Evolutionary conservation across 2,888 invertebrate genomes (phyloP).

Genomic region (Bedellia somnulentella): DNA sequence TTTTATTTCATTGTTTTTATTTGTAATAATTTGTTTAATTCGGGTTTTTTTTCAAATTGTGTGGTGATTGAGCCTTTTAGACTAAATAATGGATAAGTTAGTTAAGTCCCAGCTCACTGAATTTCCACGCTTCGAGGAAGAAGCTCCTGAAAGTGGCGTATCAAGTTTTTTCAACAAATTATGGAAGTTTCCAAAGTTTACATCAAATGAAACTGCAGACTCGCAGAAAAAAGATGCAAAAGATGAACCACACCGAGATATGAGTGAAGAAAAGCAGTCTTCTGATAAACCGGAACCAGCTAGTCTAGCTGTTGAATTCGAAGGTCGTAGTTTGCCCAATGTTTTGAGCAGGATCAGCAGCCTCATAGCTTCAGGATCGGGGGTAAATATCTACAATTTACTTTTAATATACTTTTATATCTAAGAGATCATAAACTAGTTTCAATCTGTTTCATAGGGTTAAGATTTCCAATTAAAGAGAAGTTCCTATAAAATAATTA

Average conservation of each 20-base stretch:
- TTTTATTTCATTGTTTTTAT: no score
- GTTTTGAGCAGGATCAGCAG: slow-evolving; percentile 86
- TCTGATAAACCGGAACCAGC: slow-evolving; percentile 30
- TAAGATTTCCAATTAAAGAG: no score
- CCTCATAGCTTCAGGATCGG: slow-evolving; percentile 78
- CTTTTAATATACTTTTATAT: neutral
- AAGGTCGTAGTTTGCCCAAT: slow-evolving; percentile 81
- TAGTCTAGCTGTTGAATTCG: slow-evolving; percentile 59
- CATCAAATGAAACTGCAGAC: slow-evolving; percentile 30
- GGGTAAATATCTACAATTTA: slow-evolving; percentile 55
- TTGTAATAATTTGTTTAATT: no score
- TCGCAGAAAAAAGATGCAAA: slow-evolving; percentile 20
- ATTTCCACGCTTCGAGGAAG: slow-evolving; percentile 68
- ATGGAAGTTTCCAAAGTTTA: slow-evolving; percentile 69
- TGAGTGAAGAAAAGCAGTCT: slow-evolving; percentile 19
- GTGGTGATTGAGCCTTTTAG: no score
- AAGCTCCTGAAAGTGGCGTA: slow-evolving; percentile 72
- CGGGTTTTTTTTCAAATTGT: no score
- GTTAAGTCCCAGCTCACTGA: slow-evolving; percentile 49
- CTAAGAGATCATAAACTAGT: neutral
- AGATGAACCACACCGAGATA: slow-evolving; percentile 16
- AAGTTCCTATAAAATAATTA: no score
- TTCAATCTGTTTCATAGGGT: no score
- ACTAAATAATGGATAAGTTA: slow-evolving; percentile 42
- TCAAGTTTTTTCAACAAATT: slow-evolving; percentile 75